A percentile compares a stretch with the other conserved stretches of the same genome.
Evolutionary conservation across 2,888 invertebrate species (phyloP).

Genomic region (Boloria selene): DNA sequence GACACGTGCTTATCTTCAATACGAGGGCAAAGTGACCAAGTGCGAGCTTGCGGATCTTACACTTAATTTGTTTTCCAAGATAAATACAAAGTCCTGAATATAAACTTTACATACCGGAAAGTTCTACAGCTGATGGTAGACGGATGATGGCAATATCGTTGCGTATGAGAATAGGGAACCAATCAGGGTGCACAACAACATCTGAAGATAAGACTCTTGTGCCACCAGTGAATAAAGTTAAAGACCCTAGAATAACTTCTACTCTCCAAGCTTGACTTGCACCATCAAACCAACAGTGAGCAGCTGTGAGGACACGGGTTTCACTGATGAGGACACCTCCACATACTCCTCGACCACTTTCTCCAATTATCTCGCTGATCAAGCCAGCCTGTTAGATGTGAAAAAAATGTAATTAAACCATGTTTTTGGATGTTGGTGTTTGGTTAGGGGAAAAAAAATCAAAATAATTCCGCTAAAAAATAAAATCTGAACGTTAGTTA

Average conservation of each 20-base stretch:
- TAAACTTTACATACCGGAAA: conserved; percentile 16
- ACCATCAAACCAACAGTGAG: conserved; percentile 31
- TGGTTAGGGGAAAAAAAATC: too few species aligned
- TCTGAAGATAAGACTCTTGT: conserved; percentile 12
- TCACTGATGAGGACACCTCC: conserved; percentile 17
- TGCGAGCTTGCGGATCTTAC: too few species aligned
- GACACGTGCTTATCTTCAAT: too few species aligned
- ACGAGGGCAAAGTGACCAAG: too few species aligned
- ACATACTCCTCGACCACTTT: conserved; percentile 19
- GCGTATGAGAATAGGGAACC: conserved; percentile 10
- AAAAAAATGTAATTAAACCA: not conserved
- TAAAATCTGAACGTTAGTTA: too few species aligned
- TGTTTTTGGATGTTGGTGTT: not conserved
- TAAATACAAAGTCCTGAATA: too few species aligned
- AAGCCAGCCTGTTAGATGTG: conserved; percentile 25
- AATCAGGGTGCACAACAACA: conserved; percentile 23
- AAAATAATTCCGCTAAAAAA: not conserved
- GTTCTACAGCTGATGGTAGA: not conserved
- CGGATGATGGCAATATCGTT: conserved; percentile 29
- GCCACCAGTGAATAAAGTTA: conserved; percentile 30
- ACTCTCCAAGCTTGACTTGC: conserved; percentile 7
- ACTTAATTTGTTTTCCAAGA: too few species aligned
- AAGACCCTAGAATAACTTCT: conserved; percentile 28
- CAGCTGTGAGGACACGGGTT: conserved; percentile 25
- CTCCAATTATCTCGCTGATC: conserved; percentile 24